Evolutionary conservation across 2,888 invertebrate species (phyloP).

Genomic region (Phaedon cochleariae): DNA sequence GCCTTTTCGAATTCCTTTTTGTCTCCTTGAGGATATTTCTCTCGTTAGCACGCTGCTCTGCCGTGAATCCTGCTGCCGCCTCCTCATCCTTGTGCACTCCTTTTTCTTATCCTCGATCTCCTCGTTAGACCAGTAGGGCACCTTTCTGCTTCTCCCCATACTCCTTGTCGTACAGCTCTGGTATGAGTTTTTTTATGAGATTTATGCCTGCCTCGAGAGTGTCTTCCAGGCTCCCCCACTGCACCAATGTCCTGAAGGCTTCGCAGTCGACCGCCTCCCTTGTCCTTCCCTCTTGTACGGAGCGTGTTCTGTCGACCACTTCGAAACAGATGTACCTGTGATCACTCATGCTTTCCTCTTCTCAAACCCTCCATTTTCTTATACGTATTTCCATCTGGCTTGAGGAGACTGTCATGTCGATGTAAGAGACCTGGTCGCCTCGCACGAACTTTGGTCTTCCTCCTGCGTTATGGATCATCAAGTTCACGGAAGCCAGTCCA

Average conservation of each 20-base stretch:
- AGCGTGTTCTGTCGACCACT: not conserved
- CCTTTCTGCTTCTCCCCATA: not conserved
- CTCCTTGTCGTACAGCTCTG: not conserved
- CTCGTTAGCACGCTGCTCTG: not conserved
- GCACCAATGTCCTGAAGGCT: not conserved
- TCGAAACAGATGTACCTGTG: not conserved
- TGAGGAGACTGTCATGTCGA: not conserved
- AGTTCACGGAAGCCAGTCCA: not conserved
- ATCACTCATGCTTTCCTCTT: not conserved
- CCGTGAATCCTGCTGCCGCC: not conserved
- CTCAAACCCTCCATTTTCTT: not conserved
- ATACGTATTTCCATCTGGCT: not conserved
- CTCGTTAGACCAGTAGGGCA: slow-evolving; percentile 14
- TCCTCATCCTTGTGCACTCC: slow-evolving; percentile 1
- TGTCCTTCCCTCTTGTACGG: not conserved
- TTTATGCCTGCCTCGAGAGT: not conserved
- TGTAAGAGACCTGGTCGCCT: not conserved
- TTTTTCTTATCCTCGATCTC: not conserved
- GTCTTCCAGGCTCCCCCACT: not conserved
- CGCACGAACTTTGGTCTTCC: not conserved
- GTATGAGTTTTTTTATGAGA: not conserved
- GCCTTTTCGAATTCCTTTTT: not conserved
- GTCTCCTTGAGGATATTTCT: not conserved
- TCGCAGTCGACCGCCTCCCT: not conserved
- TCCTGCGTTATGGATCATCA: slow-evolving; percentile 9